Conservation (phyloP, 1,140 invertebrate species). For the Ceratitis capitata region DNA sequence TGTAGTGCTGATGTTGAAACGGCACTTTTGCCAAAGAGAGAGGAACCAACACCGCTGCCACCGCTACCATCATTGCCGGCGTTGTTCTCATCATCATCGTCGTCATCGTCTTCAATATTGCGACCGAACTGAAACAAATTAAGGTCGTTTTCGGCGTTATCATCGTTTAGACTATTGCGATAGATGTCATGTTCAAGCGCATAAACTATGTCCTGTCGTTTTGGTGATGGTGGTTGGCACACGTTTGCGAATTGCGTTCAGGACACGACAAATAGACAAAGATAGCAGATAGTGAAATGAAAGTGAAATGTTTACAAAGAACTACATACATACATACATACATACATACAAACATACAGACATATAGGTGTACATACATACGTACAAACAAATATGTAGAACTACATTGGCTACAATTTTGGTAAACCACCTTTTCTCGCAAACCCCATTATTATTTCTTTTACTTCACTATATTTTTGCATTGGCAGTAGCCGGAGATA, state of each 20-base stretch:
- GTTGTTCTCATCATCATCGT: constrained; percentile 49
- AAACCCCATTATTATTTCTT: no score
- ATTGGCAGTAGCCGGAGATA: not conserved
- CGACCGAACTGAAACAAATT: constrained; percentile 55
- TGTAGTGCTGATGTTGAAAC: constrained; percentile 38
- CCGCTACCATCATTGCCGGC: constrained; percentile 48
- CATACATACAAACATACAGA: no score
- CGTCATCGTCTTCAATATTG: constrained; percentile 59
- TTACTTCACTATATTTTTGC: no score
- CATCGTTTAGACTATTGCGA: constrained; percentile 42
- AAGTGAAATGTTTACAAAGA: constrained; percentile 3
- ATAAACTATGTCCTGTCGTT: constrained; percentile 53
- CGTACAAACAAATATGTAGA: no score
- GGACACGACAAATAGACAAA: constrained; percentile 35
- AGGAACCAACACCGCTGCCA: constrained; percentile 27
- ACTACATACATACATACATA: constrained; percentile 16
- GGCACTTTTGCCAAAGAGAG: constrained; percentile 21
- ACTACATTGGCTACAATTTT: not conserved
- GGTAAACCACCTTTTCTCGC: not conserved
- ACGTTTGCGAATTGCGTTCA: constrained; percentile 34
- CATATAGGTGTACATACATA: no score
- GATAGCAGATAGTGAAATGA: constrained; percentile 33
- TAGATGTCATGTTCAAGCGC: constrained; percentile 50
- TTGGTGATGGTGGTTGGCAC: constrained; percentile 17
- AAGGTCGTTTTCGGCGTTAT: constrained; percentile 48